A percentile compares a stretch with the other conserved stretches of the same genome.
phyloP scores from a whole-genome alignment of 2,888 invertebrate species.

The Lithophane socia region DNA sequence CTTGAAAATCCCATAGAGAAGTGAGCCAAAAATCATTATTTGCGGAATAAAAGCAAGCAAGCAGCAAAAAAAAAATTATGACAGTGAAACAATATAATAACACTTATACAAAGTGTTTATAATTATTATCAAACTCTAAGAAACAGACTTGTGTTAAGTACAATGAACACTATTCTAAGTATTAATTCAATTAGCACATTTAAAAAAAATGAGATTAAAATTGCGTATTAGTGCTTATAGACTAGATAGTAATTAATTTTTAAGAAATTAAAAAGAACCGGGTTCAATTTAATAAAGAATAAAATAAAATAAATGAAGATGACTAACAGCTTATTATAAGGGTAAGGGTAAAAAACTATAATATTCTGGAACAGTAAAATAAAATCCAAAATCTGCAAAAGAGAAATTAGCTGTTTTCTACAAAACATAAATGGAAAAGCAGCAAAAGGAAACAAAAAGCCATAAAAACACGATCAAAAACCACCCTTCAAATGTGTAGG shows the following conservation, averaged over 20 bases:
- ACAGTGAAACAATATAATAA: too few relatives aligned
- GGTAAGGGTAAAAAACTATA: background rate
- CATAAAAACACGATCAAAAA: slow-evolving; percentile 9
- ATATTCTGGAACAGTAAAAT: background rate
- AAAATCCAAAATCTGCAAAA: background rate
- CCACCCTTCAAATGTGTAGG: background rate
- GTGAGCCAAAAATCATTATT: too few relatives aligned
- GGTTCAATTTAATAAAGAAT: too few relatives aligned
- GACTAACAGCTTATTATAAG: background rate
- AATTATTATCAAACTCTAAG: background rate
- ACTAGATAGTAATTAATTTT: background rate
- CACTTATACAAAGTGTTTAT: background rate
- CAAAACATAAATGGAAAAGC: background rate
- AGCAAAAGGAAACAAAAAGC: background rate
- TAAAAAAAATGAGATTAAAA: too few relatives aligned
- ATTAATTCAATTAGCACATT: background rate
- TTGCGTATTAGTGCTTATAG: too few relatives aligned
- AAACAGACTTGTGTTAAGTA: background rate
- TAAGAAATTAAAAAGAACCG: too few relatives aligned
- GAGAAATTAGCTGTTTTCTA: too few relatives aligned
- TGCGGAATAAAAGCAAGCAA: too few relatives aligned
- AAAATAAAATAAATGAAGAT: background rate
- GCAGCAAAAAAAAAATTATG: too few relatives aligned
- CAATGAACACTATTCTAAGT: background rate
- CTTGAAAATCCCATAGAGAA: too few relatives aligned